Percentiles rank a stretch among this genome's conserved stretches.
Evolutionary conservation across 1,140 invertebrate species (phyloP).

Genomic region (Diorhabda sublineata): DNA sequence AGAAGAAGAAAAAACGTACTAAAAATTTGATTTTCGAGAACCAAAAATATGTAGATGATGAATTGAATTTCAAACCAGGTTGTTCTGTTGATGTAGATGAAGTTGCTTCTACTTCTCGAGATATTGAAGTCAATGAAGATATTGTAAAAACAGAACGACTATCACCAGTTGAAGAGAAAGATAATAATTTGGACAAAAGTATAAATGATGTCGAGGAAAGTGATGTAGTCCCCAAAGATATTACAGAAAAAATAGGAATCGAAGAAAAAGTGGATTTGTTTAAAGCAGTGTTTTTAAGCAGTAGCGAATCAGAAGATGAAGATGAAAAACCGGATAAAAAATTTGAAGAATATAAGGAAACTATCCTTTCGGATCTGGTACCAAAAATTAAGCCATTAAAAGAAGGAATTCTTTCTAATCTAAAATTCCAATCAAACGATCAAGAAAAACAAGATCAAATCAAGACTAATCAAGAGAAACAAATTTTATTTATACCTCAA

Average conservation of each 20-base stretch:
- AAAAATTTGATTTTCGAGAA: conserved; percentile 45
- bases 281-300: conserved; percentile 44
- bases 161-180: conserved; percentile 6
- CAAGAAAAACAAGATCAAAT: conserved; percentile 22
- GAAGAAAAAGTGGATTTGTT: conserved; percentile 43
- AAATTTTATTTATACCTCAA: not conserved
- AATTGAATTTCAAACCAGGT: conserved; percentile 32
- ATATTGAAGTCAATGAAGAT: conserved; percentile 15
- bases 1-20: conserved; percentile 33
- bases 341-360: conserved; percentile 31
- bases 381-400: conserved; percentile 44
- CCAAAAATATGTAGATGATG: conserved; percentile 37
- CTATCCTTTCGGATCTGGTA: conserved; percentile 38
- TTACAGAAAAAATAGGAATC: conserved; percentile 41
- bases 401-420: conserved; percentile 42
- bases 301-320: conserved; percentile 40
- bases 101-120: not conserved
- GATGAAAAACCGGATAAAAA: conserved; percentile 28
- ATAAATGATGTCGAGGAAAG: conserved; percentile 5
- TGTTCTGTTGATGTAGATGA: conserved; percentile 11
- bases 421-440: conserved; percentile 33
- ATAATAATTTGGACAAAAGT: not conserved
- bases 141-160: conserved; percentile 1
- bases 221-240: conserved; percentile 30
- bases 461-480: not conserved